Conservation (phyloP, 2,888 invertebrate species). For the Caenorhabditis auriculariae region DNA sequence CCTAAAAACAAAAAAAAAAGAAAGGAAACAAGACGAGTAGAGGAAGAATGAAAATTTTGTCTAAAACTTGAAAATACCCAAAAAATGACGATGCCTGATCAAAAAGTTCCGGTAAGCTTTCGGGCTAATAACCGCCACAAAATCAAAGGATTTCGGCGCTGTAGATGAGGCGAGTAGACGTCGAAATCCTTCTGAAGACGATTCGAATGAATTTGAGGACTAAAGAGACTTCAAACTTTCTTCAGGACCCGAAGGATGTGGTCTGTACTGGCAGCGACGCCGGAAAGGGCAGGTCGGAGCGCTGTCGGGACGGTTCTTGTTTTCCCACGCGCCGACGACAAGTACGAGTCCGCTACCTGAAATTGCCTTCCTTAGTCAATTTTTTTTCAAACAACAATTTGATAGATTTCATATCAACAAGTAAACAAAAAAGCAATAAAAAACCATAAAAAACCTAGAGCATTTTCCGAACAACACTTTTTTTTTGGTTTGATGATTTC, state of each 20-base stretch:
- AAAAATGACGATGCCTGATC: too few relatives aligned
- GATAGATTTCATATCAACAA: not conserved
- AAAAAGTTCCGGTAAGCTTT: slow-evolving; percentile 6
- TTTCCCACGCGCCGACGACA: slow-evolving; percentile 23
- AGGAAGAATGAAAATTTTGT: too few relatives aligned
- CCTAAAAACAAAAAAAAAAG: too few relatives aligned
- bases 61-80: too few relatives aligned
- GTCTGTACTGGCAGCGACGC: slow-evolving; percentile 45
- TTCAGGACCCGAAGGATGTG: slow-evolving; percentile 33
- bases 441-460: not conserved
- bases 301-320: slow-evolving; percentile 16
- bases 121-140: slow-evolving; percentile 14
- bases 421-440: not conserved
- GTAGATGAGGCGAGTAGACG: slow-evolving; percentile 37
- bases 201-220: too few relatives aligned
- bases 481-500: slow-evolving; percentile 1
- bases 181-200: slow-evolving; percentile 28
- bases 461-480: not conserved
- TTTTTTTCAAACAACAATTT: not conserved
- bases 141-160: slow-evolving; percentile 33
- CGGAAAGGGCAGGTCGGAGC: slow-evolving; percentile 41
- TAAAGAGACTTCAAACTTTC: slow-evolving; percentile 12
- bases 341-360: slow-evolving; percentile 23
- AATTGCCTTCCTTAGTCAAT: slow-evolving; percentile 1
- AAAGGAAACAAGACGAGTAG: too few relatives aligned